Base-by-base conservation (phyloP, 2,888 invertebrate species). In the Dicranocentrus wangi region DNA sequence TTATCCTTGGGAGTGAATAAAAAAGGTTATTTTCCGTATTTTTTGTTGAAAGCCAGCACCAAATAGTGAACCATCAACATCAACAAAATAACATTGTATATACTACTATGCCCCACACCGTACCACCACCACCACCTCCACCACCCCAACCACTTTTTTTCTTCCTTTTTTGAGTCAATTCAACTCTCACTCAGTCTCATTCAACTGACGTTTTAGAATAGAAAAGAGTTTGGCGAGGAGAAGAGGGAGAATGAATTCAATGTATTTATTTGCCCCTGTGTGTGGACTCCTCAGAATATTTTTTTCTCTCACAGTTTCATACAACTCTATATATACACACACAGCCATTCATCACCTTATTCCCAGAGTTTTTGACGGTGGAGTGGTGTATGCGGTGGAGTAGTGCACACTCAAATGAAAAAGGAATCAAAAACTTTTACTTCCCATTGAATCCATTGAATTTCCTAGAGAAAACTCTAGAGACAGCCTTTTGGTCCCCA, bases 241-340 rank as follows among this genome's bases (percentile, higher is more conserved):
- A 43, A 25, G 27, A 17, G 55, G 21, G 39, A 32, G 43, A 61
- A 75, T 66, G 58, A 60, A 61, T 76, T 55, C 47, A 76, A 60
- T 61, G 68, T 69, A 69, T 76, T 76, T 76, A 76, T 76, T 76
- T 68, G 68, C 76, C 66, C 76, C 76, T 55, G 7, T 55, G 5
- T 55, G 15, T n/a, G n/a, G 7, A 3, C 47, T 15, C 47, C 23
- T 10, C 15, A n/a, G 47, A 47, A 47, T 10, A 47, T n/a, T n/a
- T 17, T n/a, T n/a, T n/a, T 51, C 51, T 55, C 55, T 23, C 55
- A 19, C 55, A 19, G 5, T n/a, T n/a, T 55, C 55, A 55, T 47
- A 5, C 47, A 5, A 47, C 47, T 15, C n/a, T n/a, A 47, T n/a
- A 39, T 13, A 39, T n/a, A 51, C n/a, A n/a, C n/a, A n/a, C n/a